Evolutionary conservation across 2,797 vertebrate species (phyloP).

Genomic region (Pelobates cultripes): DNA sequence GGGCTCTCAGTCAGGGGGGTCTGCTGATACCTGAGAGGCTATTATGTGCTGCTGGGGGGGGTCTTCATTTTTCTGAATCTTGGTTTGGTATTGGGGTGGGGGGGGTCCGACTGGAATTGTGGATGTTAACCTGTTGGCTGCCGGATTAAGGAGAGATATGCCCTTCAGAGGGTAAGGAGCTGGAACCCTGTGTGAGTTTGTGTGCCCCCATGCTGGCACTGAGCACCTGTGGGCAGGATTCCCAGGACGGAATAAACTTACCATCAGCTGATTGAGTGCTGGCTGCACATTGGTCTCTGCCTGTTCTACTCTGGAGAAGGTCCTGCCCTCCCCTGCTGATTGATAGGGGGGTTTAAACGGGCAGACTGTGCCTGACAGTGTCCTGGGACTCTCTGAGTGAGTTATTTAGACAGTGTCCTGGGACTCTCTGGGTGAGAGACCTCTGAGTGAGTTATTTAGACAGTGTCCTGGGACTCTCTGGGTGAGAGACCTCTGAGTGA

Average conservation of each 20-base stretch:
- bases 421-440: too few relatives aligned
- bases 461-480: slow-evolving; percentile 9
- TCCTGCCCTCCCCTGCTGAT: slow-evolving; percentile 36
- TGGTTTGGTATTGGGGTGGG: too few relatives aligned
- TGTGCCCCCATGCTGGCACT: slow-evolving; percentile 31
- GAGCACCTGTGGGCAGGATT: slow-evolving; percentile 38
- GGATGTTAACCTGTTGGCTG: slow-evolving; percentile 1
- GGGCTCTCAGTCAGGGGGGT: too few relatives aligned
- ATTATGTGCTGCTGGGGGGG: too few relatives aligned
- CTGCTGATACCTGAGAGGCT: too few relatives aligned
- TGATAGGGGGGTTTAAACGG: slow-evolving; percentile 42
- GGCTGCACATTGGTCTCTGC: slow-evolving; percentile 25
- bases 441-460: not conserved
- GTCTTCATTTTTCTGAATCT: too few relatives aligned
- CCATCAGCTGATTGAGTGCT: slow-evolving; percentile 40
- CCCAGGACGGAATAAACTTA: slow-evolving; percentile 35
- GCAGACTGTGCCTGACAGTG: slow-evolving; percentile 31
- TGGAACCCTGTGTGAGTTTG: not conserved
- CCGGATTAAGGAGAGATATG: slow-evolving; percentile 24
- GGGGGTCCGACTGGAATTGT: not conserved
- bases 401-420: too few relatives aligned
- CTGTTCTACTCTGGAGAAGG: slow-evolving; percentile 21
- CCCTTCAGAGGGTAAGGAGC: not conserved
- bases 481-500: too few relatives aligned
- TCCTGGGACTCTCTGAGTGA: not conserved